Base-by-base conservation (phyloP, 2,797 vertebrate species). In the Monodelphis domestica region DNA sequence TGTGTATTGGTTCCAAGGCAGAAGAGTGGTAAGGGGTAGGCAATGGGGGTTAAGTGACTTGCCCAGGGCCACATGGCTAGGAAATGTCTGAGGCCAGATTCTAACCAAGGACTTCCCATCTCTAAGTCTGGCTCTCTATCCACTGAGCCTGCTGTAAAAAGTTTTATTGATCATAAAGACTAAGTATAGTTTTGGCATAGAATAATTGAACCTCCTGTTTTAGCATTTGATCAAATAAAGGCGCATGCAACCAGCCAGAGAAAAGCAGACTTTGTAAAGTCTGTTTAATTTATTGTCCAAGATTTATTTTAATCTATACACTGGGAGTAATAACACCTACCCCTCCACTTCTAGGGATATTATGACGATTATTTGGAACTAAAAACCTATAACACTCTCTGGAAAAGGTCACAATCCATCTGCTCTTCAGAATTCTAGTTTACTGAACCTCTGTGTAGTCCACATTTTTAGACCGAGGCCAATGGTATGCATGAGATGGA, bases 231-330 rank as follows among this genome's bases (percentile, higher is more conserved):
- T 84, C 70, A 26, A 84, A 84, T 84, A 26, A 84, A 84, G 70
- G 26, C 84, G 70, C 38, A 84, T 14, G 15, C 38, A 84, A 38
- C 38, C 70, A 84, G 38, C 21, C 38, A 84, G 70, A 84, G 38
- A 26, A 84, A 84, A 50, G 38, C 70, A 84, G 70, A 50, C 38
- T 84, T 84, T 84, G 70, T 84, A 45, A 45, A 84, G 30, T 26
- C 70, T 50, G 10, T 26, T 84, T 84, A 84, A 84, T 50, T 84
- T 84, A 50, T 84, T 84, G 84, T 78, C 17, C 50, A 21, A 84
- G 70, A 84, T 84, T 84, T 84, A 78, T 84, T 84, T 84, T 26
- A 45, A 84, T 84, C 70, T 84, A 84, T 84, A 50, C 84, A 84
- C 38, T 50, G 70, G 70, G 2, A 50, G 70, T 84, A 84, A 84